A percentile compares a stretch with the other conserved stretches of the same genome.
Evolutionary conservation across 2,888 invertebrate genomes (phyloP).

Genomic region (Andrena dorsata): DNA sequence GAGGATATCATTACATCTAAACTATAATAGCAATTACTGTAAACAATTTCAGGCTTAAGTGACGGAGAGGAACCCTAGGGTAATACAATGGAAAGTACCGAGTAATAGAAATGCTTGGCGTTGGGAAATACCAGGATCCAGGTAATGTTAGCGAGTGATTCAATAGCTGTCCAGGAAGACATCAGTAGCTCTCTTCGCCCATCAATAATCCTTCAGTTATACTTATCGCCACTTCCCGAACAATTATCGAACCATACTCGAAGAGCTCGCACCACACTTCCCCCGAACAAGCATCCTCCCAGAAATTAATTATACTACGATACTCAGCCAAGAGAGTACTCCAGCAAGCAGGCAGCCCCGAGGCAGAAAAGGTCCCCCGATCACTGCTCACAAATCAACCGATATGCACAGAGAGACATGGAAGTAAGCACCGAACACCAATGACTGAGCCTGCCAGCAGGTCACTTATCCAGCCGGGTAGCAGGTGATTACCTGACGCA

Average conservation of each 20-base stretch:
- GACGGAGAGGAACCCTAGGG: background rate
- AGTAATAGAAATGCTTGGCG: background rate
- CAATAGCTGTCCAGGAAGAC: conserved; percentile 1
- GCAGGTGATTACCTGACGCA: conserved; percentile 65
- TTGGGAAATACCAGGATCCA: background rate
- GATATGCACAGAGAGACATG: background rate
- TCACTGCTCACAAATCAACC: conserved; percentile 2
- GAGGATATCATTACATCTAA: conserved; percentile 2
- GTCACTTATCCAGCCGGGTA: background rate
- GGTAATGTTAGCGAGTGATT: background rate
- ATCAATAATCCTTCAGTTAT: too few species aligned
- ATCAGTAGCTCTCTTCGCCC: background rate
- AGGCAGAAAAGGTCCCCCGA: background rate
- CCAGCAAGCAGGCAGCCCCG: background rate
- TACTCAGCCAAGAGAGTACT: background rate
- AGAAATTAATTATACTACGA: background rate
- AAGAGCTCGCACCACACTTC: too few species aligned
- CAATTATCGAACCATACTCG: too few species aligned
- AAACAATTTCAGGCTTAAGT: background rate
- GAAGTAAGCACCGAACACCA: conserved; percentile 9
- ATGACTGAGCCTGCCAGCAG: background rate
- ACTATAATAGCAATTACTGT: conserved; percentile 2
- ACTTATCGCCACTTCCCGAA: too few species aligned
- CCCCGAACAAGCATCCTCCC: too few species aligned
- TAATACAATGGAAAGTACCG: conserved; percentile 6